Evolutionary conservation across 2,113 vertebrate species (phyloP), one percentile per base, ranked within the genome.

Genomic region (Sander lucioperca): DNA sequence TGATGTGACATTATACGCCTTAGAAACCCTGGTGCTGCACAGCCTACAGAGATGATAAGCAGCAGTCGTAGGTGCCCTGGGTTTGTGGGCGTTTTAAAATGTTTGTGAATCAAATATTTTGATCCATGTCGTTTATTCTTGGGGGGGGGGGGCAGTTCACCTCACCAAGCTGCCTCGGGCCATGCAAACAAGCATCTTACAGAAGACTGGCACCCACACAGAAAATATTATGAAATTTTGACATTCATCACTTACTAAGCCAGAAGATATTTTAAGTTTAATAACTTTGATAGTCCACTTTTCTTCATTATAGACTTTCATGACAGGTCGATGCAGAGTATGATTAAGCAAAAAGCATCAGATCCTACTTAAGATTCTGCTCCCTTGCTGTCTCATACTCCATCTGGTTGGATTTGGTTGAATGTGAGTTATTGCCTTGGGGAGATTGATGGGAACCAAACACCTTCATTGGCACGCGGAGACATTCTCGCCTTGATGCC

Each of bases 311-410:
- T 54, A 67, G 77, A 79, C 76, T 73, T 86, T 81, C 61, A 59
- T 88, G 91, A 91, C 89, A 74, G 87, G 54, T 74, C 33, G 39
- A 25, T 56, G 77, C 81, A 69, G 72, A 72, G 56, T 51, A 39
- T 90, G 89, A 93, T 89, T 88, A 89, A 88, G 72, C 74, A 91
- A 72, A 86, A 90, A 82, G 88, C 82, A 64, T 63, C 45, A 53
- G 59, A 53, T 88, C 50, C 74, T 73, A 62, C 79, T 89, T 88
- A 53, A 74, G 76, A 88, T 83, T 87, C 74, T 21, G 76, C 39
- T 82, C 47, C 63, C 33, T 58, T 5, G 54, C 67, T 4, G 47
- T 73, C 25, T 70, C 72, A 45, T 83, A 76, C 45, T 82, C 80
- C 87, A 82, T 84, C 75, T 83, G 77, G 68, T 87, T 62, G 77